phyloP scores from a whole-genome alignment of 1,140 invertebrate genomes.

The Acromyrmex heyeri region DNA sequence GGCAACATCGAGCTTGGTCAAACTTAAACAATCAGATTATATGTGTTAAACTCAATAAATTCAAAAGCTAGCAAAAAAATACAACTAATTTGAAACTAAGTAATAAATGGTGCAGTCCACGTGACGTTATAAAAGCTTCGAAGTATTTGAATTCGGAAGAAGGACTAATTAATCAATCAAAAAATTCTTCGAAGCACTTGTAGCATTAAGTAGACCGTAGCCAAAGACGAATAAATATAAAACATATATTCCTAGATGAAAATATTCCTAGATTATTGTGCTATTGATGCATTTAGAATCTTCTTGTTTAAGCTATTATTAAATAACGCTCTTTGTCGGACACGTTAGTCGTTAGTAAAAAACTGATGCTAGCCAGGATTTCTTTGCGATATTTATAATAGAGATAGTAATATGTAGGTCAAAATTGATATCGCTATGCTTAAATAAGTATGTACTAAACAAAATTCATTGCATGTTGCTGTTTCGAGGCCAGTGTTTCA shows the following conservation, averaged over 20 bases:
- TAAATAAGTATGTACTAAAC: conserved; percentile 64
- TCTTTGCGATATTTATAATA: conserved; percentile 21
- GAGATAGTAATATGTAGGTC: conserved; percentile 26
- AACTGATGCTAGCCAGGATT: not conserved
- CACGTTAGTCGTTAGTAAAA: conserved; percentile 27
- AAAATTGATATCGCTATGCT: conserved; percentile 39
- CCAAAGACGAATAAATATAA: conserved; percentile 26
- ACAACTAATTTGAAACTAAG: conserved; percentile 24
- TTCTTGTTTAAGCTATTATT: conserved; percentile 19
- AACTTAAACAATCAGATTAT: conserved; percentile 62
- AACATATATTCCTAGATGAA: conserved; percentile 8
- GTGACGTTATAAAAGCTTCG: too few species aligned
- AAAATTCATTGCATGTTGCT: conserved; percentile 65
- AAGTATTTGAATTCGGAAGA: too few species aligned
- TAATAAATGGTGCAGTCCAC: not conserved
- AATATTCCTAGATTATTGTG: conserved; percentile 48
- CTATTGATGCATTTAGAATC: conserved; percentile 32
- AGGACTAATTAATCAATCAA: too few species aligned
- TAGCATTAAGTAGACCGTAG: too few species aligned
- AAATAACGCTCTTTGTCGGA: conserved; percentile 10
- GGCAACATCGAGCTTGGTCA: conserved; percentile 31
- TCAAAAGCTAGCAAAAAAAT: not conserved
- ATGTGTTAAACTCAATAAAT: conserved; percentile 28
- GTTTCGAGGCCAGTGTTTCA: conserved; percentile 63
- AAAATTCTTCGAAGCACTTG: too few species aligned